Base-by-base conservation (phyloP, 1,140 invertebrate species). In the Conus ventricosus region DNA sequence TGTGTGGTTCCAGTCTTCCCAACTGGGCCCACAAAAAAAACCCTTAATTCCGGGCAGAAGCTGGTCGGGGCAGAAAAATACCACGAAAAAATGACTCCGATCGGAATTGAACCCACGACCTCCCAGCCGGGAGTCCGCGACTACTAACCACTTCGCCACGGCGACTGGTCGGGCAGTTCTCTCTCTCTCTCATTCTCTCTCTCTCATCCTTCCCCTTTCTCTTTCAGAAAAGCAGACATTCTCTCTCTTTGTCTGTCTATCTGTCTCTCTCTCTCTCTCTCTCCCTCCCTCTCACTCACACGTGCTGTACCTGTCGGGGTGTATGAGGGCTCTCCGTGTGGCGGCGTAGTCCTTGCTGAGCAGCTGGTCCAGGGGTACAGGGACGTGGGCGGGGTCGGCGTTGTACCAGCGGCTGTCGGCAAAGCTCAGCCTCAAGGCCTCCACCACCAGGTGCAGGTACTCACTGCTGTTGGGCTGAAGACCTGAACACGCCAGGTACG, bases 391-490 rank as follows among this genome's bases (percentile, higher is more conserved):
- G 0, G 92, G 92, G 90, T 95, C 95, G n/a, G 94, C 92, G 53
- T 94, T 94, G 87, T 92, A 95, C 89, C 89, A 91, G 11, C 89
- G 85, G 0, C 90, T 91, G 90, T 95, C 95, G 23, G 95, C 93
- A 91, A 95, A 95, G 57, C 93, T 93, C 15, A 95, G 80, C 53
- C 94, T 91, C 4, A 95, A 76, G n/a, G 94, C 92, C 88, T 95
- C 95, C 20, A 94, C 94, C 27, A 95, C 54, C 63, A 91, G 91
- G 91, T 95, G 95, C 15, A 95, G 91, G 89, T 95, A 95, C 76
- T 94, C 89, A 5, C 89, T 90, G 89, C 91, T 91, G 86, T 94
- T 94, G 67, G 93, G 93, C 54, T 92, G 91, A 90, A 94, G 91
- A 13, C 27, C 91, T 91, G 83, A 20, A 67, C 54, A 20, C 78